Percentiles rank a stretch among this genome's conserved stretches.
phyloP scores from a whole-genome alignment of 2,797 vertebrate species.

The Sylvilagus floridanus region DNA sequence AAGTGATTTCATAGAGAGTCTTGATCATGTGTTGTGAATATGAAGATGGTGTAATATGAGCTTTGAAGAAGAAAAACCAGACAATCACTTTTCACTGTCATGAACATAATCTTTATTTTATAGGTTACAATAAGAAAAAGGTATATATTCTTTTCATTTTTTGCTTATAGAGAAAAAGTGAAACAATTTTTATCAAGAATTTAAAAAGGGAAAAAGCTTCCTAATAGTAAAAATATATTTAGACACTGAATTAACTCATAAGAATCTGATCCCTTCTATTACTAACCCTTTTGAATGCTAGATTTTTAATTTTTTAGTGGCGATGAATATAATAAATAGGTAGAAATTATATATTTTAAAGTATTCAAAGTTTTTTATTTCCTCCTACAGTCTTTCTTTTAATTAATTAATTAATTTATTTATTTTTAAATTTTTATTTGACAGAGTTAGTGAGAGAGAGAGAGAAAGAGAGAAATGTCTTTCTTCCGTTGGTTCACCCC shows the following conservation, averaged over 20 bases:
- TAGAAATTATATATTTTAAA: background rate
- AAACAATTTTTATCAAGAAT: background rate
- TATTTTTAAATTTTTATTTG: no score
- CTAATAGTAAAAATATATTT: background rate
- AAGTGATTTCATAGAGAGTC: background rate
- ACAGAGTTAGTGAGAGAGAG: no score
- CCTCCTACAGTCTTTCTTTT: no score
- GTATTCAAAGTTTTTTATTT: background rate
- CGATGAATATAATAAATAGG: background rate
- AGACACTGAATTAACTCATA: background rate
- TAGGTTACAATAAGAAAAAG: background rate
- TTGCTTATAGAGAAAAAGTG: background rate
- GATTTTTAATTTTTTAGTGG: slow-evolving; percentile 32
- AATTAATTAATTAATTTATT: no score
- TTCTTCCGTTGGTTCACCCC: no score
- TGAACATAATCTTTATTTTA: background rate
- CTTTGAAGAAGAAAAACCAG: background rate
- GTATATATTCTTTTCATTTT: background rate
- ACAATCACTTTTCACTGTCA: background rate
- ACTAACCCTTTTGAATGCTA: background rate
- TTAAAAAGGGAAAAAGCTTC: background rate
- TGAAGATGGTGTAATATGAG: background rate
- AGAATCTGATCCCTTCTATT: background rate
- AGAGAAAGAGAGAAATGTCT: no score
- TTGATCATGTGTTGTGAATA: background rate